Evolutionary conservation across 2,888 invertebrate species (phyloP), one percentile per base, ranked within the genome.

Genomic region (Corythucha ciliata): DNA sequence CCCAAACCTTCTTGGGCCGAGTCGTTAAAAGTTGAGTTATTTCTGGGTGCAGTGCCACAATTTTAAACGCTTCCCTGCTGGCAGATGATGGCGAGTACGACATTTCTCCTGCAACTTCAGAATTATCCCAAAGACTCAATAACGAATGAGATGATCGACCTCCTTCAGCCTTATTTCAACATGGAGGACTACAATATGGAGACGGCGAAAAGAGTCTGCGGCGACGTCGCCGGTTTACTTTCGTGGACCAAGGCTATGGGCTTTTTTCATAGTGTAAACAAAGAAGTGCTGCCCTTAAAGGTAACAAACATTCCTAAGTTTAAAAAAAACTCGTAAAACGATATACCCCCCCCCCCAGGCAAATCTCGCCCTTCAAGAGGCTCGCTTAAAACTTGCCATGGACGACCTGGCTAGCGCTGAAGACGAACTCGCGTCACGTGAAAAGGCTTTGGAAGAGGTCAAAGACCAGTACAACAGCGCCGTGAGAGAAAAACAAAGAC

Each of bases 121-220:
- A 91, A 90, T 65, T 96, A 93, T 67, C 92, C 93, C 0, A 91
- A 93, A 71, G 94, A 94, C 65, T 87, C 89, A 7, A 94, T 96
- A 55, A 96, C 93, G 67, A 92, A 90, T 64, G 96, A 96, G 72
- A 93, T 94, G 81, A 89, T 96, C 7, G 96, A 96, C 66, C 74
- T 94, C 54, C 69, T 96, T 48, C 76, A 81, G 59, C 92, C 93
- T 0, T 96, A 93, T 68, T 89, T 92, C 62, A 81, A 83, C 66
- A 90, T 91, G 90, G 93, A 93, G 63, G 94, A 96, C 68, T 96
- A 94, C 67, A 91, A 89, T 65, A 88, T 94, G 86, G 94, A 96
- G 63, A 92, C 86, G 48, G 96, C 96, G 0, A 84, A 90, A 65
- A 75, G 93, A 57, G 94, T 94, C 4, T 96, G 94, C 66, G 94